Conservation (phyloP, 2,888 invertebrate species). For the Apeira syringaria region DNA sequence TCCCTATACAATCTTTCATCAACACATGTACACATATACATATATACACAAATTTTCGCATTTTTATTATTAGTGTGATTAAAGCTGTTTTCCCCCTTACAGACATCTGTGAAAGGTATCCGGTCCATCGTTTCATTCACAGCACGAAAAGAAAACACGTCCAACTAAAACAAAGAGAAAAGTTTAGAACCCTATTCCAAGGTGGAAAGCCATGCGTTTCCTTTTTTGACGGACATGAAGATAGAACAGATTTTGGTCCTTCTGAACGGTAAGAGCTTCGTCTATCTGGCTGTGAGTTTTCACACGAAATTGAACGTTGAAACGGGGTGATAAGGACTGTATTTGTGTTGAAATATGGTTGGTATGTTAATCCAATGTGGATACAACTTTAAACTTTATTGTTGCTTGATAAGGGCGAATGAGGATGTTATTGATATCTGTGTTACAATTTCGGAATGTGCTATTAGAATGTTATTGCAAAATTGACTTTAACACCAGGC, state of each 20-base stretch:
- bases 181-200: constrained; percentile 13
- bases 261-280: not conserved
- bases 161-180: constrained; percentile 20
- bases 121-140: constrained; percentile 93
- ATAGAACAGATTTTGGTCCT: not conserved
- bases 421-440: not conserved
- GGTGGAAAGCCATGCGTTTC: constrained; percentile 12
- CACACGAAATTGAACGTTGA: not conserved
- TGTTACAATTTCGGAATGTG: not conserved
- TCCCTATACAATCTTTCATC: too few species aligned
- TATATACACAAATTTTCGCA: too few species aligned
- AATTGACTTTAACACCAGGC: not conserved
- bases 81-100: too few species aligned
- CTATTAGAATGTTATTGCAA: not conserved
- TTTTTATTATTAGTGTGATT: too few species aligned
- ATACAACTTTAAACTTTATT: not conserved
- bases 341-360: not conserved
- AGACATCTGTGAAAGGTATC: constrained; percentile 94
- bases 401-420: not conserved
- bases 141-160: constrained; percentile 85
- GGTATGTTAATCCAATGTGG: not conserved
- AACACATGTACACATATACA: too few species aligned
- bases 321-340: not conserved
- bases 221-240: not conserved
- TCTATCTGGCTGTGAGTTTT: not conserved